Percentiles rank a stretch among this genome's conserved stretches.
phyloP scores from a whole-genome alignment of 2,113 vertebrate species.

The Passer domesticus region DNA sequence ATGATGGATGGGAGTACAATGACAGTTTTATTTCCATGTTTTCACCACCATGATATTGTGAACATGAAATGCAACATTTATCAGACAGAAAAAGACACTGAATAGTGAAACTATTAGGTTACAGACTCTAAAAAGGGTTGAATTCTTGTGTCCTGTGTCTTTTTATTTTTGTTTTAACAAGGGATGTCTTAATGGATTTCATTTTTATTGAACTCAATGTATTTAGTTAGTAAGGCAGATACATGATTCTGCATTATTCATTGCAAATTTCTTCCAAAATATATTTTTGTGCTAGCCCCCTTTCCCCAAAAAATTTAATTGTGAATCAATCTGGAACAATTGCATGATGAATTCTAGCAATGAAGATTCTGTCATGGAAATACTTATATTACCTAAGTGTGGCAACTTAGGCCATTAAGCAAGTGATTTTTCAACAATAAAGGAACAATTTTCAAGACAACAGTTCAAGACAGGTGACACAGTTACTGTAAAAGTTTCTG shows the following conservation, averaged over 20 bases:
- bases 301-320: neutral
- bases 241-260: neutral
- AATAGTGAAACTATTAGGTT: neutral
- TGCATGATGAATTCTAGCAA: neutral
- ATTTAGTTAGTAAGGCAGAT: neutral
- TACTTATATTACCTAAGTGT: neutral
- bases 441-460: neutral
- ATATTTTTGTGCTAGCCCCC: neutral
- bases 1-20: neutral
- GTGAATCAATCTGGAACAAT: neutral
- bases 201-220: neutral
- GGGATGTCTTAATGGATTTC: neutral
- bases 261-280: neutral
- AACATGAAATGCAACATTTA: neutral
- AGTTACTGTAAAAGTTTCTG: neutral
- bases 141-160: neutral
- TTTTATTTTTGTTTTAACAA: neutral
- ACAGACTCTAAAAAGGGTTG: neutral
- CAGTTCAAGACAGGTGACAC: neutral
- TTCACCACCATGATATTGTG: neutral
- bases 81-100: neutral
- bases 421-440: neutral
- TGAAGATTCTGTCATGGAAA: neutral
- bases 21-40: neutral
- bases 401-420: neutral